Evolutionary conservation across 2,888 invertebrate species (phyloP), one percentile per base, ranked within the genome.

Genomic region (Autographa pulchrina): DNA sequence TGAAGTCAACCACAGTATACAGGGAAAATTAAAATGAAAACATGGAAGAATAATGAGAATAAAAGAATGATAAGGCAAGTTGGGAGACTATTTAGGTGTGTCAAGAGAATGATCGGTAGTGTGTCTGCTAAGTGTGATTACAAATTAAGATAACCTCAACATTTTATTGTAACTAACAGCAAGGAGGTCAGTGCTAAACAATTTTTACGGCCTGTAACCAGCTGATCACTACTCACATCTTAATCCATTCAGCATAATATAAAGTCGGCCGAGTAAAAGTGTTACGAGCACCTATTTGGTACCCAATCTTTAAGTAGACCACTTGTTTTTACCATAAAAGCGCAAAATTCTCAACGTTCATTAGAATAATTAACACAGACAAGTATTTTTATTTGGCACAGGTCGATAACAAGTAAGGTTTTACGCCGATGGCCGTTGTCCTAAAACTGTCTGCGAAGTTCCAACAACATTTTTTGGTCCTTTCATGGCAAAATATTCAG

Each of bases 401-500:
- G 74, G 79, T 70, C 70, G 70, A 75, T 68, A 70, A 64, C 71
- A 56, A 76, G 68, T 83, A 73, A 62, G 72, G 65, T 71, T 77
- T 73, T 75, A 73, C 72, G 69, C 61, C 65, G 52, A 68, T 72
- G 61, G 64, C 64, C 71, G 67, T 62, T 75, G 72, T 75, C 70
- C 77, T 74, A 71, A 75, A 81, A 71, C 59, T 74, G 69, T 62
- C 52, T 66, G 16, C 61, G 63, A 73, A 62, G 65, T 68, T 38
- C 56, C 62, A 74, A 75, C 81, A 56, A n/a, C 78, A 75, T 83
- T 76, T 48, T 81, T 80, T 78, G 78, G 68, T 66, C 76, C 72
- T 70, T 78, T 67, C 65, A 9, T 70, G 74, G 74, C 38, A 77
- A 82, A 82, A 75, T 78, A 84, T 85, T 85, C 70, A 77, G 82